A percentile compares a stretch with the other conserved stretches of the same genome.
phyloP scores from a whole-genome alignment of 2,113 vertebrate species.

The Dasyornis broadbenti region DNA sequence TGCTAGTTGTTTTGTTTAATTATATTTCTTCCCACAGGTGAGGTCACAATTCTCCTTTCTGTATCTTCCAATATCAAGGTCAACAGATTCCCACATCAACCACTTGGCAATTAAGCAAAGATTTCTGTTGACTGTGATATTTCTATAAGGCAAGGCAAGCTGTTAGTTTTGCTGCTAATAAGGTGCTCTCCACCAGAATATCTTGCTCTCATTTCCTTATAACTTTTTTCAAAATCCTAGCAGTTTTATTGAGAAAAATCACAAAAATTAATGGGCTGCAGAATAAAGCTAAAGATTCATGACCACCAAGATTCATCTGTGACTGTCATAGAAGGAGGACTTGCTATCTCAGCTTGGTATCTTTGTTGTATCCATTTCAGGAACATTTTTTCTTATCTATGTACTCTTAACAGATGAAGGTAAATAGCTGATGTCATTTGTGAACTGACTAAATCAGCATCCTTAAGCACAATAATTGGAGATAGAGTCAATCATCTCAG shows the following conservation, averaged over 20 bases:
- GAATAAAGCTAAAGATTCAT: background rate
- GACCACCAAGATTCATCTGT: background rate
- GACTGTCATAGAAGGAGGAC: background rate
- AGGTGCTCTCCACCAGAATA: background rate
- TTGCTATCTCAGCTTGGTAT: background rate
- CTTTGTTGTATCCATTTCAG: background rate
- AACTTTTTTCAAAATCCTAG: background rate
- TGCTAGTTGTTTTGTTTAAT: background rate
- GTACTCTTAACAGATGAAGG: background rate
- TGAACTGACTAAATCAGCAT: background rate
- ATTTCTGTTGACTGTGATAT: background rate
- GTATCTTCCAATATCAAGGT: background rate
- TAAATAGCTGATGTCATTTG: background rate
- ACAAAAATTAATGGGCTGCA: background rate
- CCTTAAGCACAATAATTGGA: background rate
- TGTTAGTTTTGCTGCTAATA: background rate
- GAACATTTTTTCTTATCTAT: background rate
- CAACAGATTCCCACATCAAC: background rate
- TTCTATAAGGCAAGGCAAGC: background rate
- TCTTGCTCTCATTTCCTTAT: background rate
- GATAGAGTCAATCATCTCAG: background rate
- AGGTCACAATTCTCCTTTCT: background rate
- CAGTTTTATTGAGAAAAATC: background rate
- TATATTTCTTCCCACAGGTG: background rate
- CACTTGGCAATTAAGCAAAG: background rate